Evolutionary conservation across 1,140 invertebrate species (phyloP).

Genomic region (Alviniconcha marisindica): DNA sequence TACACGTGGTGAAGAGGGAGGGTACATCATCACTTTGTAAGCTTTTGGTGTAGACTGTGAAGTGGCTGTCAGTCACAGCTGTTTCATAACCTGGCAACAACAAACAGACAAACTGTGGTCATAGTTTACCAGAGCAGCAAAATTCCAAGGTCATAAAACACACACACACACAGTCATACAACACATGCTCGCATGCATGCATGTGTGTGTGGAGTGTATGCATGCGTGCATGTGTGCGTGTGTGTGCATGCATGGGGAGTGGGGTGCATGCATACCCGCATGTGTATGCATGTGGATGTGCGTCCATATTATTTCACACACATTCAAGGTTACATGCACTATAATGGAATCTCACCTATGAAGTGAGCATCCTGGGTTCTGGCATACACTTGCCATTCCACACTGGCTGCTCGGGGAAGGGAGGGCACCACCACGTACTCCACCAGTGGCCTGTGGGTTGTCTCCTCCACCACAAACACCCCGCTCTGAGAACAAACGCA

Average conservation of each 20-base stretch:
- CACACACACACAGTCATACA: no score
- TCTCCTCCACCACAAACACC: background rate
- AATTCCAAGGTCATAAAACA: background rate
- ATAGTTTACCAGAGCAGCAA: background rate
- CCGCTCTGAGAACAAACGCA: background rate
- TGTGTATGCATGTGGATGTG: no score
- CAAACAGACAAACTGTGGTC: background rate
- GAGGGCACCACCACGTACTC: conserved; percentile 89
- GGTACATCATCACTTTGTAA: background rate
- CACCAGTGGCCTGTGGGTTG: conserved; percentile 81
- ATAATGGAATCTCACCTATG: background rate
- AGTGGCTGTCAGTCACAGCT: background rate
- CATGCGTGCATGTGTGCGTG: background rate
- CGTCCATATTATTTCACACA: no score
- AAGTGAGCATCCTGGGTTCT: background rate
- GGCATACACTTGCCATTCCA: conserved; percentile 90
- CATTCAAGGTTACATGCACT: background rate
- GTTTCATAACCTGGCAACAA: background rate
- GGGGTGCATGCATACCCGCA: background rate
- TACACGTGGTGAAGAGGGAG: background rate
- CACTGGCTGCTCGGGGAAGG: conserved; percentile 86
- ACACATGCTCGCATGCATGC: background rate
- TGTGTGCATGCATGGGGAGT: background rate
- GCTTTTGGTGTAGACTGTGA: background rate
- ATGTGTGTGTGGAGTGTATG: background rate